These are phyloP conservation scores for Novumbra hubbsi DNA, from an alignment of 2,797 vertebrate species.

Conservation along the genomic window DNA sequence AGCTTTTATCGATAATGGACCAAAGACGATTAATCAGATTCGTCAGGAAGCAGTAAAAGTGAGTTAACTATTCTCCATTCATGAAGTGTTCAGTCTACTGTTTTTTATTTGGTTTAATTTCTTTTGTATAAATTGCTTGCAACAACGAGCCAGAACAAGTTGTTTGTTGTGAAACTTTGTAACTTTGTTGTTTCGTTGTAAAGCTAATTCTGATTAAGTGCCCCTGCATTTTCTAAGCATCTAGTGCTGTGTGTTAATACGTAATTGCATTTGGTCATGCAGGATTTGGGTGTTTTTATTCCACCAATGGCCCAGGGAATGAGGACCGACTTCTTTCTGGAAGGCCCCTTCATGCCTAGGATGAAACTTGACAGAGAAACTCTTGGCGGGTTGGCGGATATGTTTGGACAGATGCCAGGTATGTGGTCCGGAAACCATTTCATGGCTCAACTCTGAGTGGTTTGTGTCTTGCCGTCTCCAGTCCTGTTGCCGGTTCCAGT, in stretches of 20 bases:
- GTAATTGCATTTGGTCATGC: background rate
- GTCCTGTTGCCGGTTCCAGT: background rate
- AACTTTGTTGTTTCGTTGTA: too few relatives aligned
- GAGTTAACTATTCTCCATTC: constrained; percentile 25
- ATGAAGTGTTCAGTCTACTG: background rate
- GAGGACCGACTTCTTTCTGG: constrained; percentile 97
- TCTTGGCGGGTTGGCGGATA: constrained; percentile 96
- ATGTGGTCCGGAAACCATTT: constrained; percentile 7
- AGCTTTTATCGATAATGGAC: constrained; percentile 99
- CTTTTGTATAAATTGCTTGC: background rate
- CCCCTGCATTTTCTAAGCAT: background rate
- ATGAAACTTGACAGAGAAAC: constrained; percentile 98
- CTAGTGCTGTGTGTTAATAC: background rate
- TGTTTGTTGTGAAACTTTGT: too few relatives aligned
- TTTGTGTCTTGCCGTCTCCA: background rate
- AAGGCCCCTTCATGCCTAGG: constrained; percentile 95
- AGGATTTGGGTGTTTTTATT: constrained; percentile 99
- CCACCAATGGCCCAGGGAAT: constrained; percentile 97
- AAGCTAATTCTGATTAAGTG: background rate
- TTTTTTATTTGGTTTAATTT: background rate
- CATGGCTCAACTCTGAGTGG: constrained; percentile 8
- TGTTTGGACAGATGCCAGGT: constrained; percentile 99
- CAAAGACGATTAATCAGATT: constrained; percentile 99
- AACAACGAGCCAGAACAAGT: background rate
- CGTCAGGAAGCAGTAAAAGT: constrained; percentile 99